Base-by-base conservation (phyloP, 1,140 invertebrate genomes). In the Lucilia sericata region DNA sequence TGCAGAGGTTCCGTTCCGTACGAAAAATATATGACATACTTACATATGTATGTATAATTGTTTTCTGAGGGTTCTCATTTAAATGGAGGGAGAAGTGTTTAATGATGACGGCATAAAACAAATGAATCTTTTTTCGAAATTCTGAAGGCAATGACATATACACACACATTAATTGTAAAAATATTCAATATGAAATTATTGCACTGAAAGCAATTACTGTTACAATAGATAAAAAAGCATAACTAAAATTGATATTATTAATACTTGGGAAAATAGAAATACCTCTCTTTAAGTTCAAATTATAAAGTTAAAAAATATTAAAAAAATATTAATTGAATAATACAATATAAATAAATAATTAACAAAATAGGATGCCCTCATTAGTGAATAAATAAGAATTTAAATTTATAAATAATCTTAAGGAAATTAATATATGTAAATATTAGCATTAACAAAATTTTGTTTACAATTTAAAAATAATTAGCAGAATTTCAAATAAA, bases 251-350 rank as follows among this genome's bases (percentile, higher is more conserved):
- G 86, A 88, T 75, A 75, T 83, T 87, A 88, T 87, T 88, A 87
- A 88, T 83, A 89, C 88, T 88, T 90, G 88, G 87, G 88, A 90
- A 91, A 89, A 91, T 91, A 91, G 86, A 91, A 91, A 91, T 91
- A 91, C 90, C 90, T 91, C 90, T 91, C 86, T 88, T 91, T 91
- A 89, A 91, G 90, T 91, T 91, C 90, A 91, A 91, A 89, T 42
- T 84, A 82, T 75, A 34, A 75, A 75, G 34, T 74, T 74, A 82
- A 82, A 42, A 81, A 75, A 75, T n/a, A 80, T 51, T 78, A n/a
- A 78, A 78, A n/a, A 80, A 51, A 80, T 49, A 30, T 80, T 42
- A 21, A 80, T 49, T 80, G 9, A 80, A 49, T 51, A 14, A 12
- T 17, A 49, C n/a, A 49, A 36, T 12, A 42, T 42, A 76, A 76